These are phyloP conservation scores for Sinotaia quadrata DNA, from an alignment of 2,888 invertebrate species.

Conservation along the genomic window DNA sequence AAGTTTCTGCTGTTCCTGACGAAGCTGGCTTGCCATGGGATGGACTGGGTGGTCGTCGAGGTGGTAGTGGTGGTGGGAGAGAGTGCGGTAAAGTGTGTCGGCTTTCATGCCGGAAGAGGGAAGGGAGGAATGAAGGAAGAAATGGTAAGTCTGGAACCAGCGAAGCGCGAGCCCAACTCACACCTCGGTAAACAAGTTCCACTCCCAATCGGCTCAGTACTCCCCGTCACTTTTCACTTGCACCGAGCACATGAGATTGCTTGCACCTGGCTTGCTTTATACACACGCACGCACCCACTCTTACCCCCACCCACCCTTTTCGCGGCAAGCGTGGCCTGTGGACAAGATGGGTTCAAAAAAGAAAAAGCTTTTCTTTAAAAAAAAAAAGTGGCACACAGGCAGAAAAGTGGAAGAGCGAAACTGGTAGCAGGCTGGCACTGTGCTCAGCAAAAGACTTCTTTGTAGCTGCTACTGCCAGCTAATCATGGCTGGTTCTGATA, in stretches of 20 bases:
- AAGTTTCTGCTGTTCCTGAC: neutral
- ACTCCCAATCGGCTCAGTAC: neutral
- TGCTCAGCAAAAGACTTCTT: neutral
- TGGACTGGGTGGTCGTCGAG: neutral
- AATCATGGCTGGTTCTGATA: constrained; percentile 20
- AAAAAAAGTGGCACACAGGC: neutral
- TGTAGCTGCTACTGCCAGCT: constrained; percentile 16
- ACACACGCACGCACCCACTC: no score
- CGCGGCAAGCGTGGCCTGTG: no score
- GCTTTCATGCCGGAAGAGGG: constrained; percentile 20
- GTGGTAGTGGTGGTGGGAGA: constrained; percentile 1
- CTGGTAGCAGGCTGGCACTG: neutral
- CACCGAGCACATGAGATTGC: no score
- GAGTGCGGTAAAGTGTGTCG: constrained; percentile 15
- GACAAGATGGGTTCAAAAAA: no score
- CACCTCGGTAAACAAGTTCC: neutral
- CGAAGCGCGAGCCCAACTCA: neutral
- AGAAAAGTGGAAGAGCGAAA: neutral
- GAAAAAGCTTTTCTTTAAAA: no score
- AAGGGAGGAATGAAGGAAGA: no score
- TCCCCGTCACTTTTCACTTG: no score
- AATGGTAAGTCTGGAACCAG: no score
- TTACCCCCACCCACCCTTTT: no score
- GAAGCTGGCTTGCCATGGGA: neutral
- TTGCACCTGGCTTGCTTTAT: no score